phyloP scores from a whole-genome alignment of 1,140 invertebrate species.

The Cotesia glomerata region DNA sequence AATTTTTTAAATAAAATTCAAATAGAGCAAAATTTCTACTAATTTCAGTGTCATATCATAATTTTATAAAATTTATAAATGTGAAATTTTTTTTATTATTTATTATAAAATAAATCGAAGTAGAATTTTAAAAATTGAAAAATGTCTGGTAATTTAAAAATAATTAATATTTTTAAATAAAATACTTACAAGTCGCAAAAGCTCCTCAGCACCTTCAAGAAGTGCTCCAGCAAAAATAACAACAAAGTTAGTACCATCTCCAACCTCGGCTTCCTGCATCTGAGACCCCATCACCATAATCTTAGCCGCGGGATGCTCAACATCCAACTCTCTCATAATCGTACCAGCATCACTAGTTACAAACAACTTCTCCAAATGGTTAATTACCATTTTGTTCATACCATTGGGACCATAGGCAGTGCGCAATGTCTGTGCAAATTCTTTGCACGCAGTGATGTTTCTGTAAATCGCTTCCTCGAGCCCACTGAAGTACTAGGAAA shows the following conservation, averaged over 20 bases:
- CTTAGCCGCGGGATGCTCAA: slow-evolving; percentile 99
- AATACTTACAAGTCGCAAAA: slow-evolving; percentile 77
- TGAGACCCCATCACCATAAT: slow-evolving; percentile 94
- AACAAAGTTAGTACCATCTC: slow-evolving; percentile 99
- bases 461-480: slow-evolving; percentile 96
- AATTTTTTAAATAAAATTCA: too few species aligned
- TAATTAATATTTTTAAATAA: neutral
- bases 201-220: slow-evolving; percentile 89
- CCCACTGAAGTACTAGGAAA: slow-evolving; percentile 88
- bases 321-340: slow-evolving; percentile 94
- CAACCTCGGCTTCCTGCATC: slow-evolving; percentile 98
- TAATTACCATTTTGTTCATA: slow-evolving; percentile 99
- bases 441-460: slow-evolving; percentile 95
- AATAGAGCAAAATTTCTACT: too few species aligned
- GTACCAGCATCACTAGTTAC: slow-evolving; percentile 99
- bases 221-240: slow-evolving; percentile 93
- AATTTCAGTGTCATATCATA: too few species aligned
- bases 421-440: slow-evolving; percentile 89
- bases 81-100: too few species aligned
- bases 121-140: too few species aligned
- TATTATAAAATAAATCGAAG: too few species aligned
- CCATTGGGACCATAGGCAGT: slow-evolving; percentile 98
- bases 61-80: too few species aligned
- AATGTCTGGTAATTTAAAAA: too few species aligned
- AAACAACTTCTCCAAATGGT: slow-evolving; percentile 98